Percentiles rank a stretch among this genome's conserved stretches.
Evolutionary conservation across 2,113 vertebrate genomes (phyloP).

Genomic region (Pontoporia blainvillei): DNA sequence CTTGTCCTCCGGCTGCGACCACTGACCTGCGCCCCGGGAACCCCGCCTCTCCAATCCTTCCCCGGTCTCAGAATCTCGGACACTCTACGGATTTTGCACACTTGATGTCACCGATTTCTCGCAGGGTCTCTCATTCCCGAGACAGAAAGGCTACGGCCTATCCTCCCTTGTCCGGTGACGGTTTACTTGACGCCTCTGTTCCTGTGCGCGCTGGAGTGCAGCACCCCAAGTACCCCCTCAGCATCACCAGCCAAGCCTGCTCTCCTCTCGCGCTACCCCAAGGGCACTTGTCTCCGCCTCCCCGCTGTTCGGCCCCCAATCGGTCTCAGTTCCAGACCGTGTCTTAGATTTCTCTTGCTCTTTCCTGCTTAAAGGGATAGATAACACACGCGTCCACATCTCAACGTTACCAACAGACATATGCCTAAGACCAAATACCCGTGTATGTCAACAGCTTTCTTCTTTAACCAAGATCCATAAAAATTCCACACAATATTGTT

Average conservation of each 20-base stretch:
- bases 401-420: neutral
- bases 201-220: neutral
- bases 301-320: accelerated
- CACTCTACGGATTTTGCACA: neutral
- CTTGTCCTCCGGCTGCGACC: neutral
- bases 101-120: neutral
- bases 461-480: neutral
- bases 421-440: neutral
- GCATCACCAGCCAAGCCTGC: neutral
- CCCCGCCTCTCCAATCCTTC: too few relatives aligned
- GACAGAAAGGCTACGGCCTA: neutral
- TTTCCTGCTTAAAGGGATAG: neutral
- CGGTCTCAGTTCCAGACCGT: neutral
- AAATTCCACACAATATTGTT: neutral
- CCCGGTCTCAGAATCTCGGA: neutral
- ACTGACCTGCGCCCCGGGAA: neutral
- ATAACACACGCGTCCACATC: too few relatives aligned
- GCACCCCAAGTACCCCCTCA: too few relatives aligned
- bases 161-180: neutral
- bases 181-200: too few relatives aligned
- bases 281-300: neutral
- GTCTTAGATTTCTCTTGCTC: neutral
- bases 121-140: too few relatives aligned
- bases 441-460: neutral
- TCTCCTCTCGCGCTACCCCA: neutral